These are phyloP conservation scores for Xylocopa sonorina DNA, from an alignment of 1,140 invertebrate species.

Conservation along the genomic window DNA sequence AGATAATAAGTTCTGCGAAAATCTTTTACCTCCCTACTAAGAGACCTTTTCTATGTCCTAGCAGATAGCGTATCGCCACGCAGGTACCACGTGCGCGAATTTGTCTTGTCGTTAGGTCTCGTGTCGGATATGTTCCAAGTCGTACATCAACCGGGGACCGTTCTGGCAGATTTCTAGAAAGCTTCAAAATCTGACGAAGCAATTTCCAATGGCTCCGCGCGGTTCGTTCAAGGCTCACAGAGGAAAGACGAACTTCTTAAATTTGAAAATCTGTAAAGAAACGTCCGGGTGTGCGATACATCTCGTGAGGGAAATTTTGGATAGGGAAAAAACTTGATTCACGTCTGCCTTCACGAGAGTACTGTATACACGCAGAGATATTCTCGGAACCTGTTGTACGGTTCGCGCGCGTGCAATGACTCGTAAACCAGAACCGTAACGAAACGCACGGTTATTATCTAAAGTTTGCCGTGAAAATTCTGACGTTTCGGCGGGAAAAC, in stretches of 20 bases:
- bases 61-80: neutral
- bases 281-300: too few relatives aligned
- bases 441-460: neutral
- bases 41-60: neutral
- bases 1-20: neutral
- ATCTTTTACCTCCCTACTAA: neutral
- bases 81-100: constrained; percentile 14
- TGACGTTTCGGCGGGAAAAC: constrained; percentile 43
- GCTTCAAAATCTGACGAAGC: neutral
- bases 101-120: constrained; percentile 18
- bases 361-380: neutral
- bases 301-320: too few relatives aligned
- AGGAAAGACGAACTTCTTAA: too few relatives aligned
- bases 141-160: neutral
- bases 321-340: neutral
- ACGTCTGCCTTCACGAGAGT: rapidly evolving
- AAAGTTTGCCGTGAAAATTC: constrained; percentile 4
- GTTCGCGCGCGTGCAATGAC: neutral
- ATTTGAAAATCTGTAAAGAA: too few relatives aligned
- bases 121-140: constrained; percentile 49
- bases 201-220: neutral
- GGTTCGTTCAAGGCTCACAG: neutral
- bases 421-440: neutral
- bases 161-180: constrained; percentile 27
- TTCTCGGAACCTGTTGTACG: neutral